Percentiles rank a stretch among this genome's conserved stretches.
Evolutionary conservation across 2,113 vertebrate species (phyloP).

Genomic region (Aphyosemion australe): DNA sequence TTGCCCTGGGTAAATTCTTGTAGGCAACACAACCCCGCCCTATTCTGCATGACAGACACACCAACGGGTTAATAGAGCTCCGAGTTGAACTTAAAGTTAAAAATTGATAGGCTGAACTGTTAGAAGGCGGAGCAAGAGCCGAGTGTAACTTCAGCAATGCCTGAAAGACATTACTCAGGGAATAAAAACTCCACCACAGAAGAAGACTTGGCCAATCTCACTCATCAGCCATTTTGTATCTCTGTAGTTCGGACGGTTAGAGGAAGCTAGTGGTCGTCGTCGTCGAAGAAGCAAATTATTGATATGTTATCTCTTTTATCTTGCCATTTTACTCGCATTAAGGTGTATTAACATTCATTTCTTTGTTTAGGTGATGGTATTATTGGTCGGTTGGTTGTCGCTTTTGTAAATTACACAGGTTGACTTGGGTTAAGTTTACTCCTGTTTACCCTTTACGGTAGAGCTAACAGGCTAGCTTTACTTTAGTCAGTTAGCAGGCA

Average conservation of each 20-base stretch:
- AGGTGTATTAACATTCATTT: not conserved
- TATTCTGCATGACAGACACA: not conserved
- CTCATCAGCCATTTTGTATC: conserved; percentile 70
- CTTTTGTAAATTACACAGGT: not conserved
- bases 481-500: conserved; percentile 16
- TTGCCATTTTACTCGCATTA: not conserved
- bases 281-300: conserved; percentile 10
- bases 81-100: fast-evolving
- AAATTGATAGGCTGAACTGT: not conserved
- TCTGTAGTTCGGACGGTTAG: not conserved
- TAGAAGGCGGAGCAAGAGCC: not conserved
- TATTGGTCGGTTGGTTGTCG: not conserved
- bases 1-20: not conserved
- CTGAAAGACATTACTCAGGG: conserved; percentile 10
- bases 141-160: not conserved
- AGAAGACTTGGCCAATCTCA: conserved; percentile 23
- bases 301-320: not conserved
- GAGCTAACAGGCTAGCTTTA: conserved; percentile 29
- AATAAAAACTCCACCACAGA: not conserved
- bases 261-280: not conserved
- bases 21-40: not conserved
- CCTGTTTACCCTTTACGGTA: conserved; percentile 55
- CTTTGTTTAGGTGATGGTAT: not conserved
- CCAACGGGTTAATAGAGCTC: fast-evolving
- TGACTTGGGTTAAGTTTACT: not conserved